phyloP scores from a whole-genome alignment of 2,113 vertebrate genomes.

The Festucalex cinctus region DNA sequence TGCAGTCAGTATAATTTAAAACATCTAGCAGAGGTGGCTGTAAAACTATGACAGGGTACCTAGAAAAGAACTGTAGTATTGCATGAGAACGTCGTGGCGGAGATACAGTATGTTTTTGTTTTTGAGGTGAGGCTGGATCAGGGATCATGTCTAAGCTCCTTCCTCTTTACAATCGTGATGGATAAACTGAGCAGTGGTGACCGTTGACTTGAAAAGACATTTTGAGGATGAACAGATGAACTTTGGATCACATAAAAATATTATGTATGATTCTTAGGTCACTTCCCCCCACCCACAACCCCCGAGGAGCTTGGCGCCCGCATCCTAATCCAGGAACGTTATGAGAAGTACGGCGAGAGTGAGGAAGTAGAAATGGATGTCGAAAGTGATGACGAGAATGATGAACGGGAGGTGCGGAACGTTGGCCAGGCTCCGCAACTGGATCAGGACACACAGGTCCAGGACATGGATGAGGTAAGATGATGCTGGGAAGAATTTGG shows the following conservation, averaged over 20 bases:
- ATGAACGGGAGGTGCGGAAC: constrained; percentile 77
- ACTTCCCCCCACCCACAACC: constrained; percentile 96
- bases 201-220: too few relatives aligned
- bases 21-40: too few relatives aligned
- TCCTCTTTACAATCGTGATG: too few relatives aligned
- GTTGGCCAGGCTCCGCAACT: constrained; percentile 79
- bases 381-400: constrained; percentile 94
- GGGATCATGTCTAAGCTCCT: too few relatives aligned
- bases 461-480: constrained; percentile 97
- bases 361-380: constrained; percentile 99
- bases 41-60: too few relatives aligned
- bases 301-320: constrained; percentile 95
- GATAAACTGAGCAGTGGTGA: too few relatives aligned
- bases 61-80: too few relatives aligned
- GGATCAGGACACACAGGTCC: constrained; percentile 96
- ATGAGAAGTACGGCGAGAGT: constrained; percentile 97
- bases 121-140: too few relatives aligned
- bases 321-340: constrained; percentile 96
- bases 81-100: too few relatives aligned
- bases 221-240: too few relatives aligned
- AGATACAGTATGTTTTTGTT: too few relatives aligned
- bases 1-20: neutral
- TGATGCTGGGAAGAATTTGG: neutral
- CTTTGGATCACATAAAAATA: neutral
- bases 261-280: constrained; percentile 70